These are phyloP conservation scores for Cheirogaleus medius DNA, from an alignment of 2,113 vertebrate genomes.

Conservation along the genomic window DNA sequence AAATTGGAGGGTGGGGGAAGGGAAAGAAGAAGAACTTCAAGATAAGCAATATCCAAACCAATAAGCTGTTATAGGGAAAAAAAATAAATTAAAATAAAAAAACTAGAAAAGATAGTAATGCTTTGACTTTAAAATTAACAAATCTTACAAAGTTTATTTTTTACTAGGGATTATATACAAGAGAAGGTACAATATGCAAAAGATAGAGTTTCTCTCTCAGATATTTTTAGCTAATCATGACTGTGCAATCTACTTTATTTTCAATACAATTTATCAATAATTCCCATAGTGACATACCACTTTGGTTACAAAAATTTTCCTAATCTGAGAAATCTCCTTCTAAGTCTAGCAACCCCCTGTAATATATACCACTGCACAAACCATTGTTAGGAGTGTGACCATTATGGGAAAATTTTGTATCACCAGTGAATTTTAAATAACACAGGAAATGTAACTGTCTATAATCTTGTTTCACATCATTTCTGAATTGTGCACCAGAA, in stretches of 20 bases:
- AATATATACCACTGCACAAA: not conserved
- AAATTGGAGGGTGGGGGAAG: not conserved
- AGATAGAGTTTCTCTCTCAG: not conserved
- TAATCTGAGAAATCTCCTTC: not conserved
- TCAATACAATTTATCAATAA: not conserved
- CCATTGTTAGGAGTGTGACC: not conserved
- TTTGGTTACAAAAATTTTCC: not conserved
- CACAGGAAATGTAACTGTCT: not conserved
- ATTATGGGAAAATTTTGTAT: not conserved
- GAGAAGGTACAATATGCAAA: not conserved
- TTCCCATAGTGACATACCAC: not conserved
- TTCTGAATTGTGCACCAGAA: slow-evolving; percentile 21
- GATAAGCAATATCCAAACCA: not conserved
- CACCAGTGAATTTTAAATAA: not conserved
- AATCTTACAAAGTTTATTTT: not conserved
- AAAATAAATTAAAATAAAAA: not conserved
- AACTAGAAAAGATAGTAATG: not conserved
- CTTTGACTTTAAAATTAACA: not conserved
- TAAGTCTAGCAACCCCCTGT: not conserved
- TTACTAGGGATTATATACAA: not conserved
- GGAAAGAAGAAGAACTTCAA: not conserved
- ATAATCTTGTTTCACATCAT: not conserved
- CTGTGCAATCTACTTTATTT: not conserved
- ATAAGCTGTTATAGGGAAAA: not conserved
- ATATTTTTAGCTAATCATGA: not conserved